phyloP scores from a whole-genome alignment of 1,140 invertebrate genomes.

The Eciton burchellii region DNA sequence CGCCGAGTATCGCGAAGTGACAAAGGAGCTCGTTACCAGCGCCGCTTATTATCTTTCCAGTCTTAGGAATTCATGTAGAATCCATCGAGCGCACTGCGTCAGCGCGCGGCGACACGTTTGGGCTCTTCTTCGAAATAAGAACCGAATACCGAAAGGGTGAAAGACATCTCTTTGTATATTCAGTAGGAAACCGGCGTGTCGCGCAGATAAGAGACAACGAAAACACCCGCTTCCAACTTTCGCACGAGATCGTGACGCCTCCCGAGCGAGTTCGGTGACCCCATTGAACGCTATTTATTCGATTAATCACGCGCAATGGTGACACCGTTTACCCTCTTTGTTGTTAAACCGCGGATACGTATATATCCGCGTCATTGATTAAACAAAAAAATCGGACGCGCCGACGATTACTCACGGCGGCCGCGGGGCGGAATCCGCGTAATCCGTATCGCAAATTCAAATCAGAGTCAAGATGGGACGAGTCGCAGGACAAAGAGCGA shows the following conservation, averaged over 20 bases:
- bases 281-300: conserved; percentile 47
- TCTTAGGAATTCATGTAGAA: conserved; percentile 16
- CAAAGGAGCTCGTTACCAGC: no score
- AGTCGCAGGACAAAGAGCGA: conserved; percentile 24
- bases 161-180: conserved; percentile 56
- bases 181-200: conserved; percentile 42
- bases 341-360: conserved; percentile 47
- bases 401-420: conserved; percentile 53
- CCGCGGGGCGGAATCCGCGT: conserved; percentile 17
- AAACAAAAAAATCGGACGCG: conserved; percentile 59
- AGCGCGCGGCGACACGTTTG: not conserved
- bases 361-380: conserved; percentile 56
- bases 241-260: conserved; percentile 39
- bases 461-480: conserved; percentile 37
- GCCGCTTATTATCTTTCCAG: not conserved
- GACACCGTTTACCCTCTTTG: conserved; percentile 47
- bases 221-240: conserved; percentile 41
- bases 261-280: conserved; percentile 25
- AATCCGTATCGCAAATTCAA: conserved; percentile 25
- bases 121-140: conserved; percentile 44
- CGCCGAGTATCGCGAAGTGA: no score
- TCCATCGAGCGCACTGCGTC: not conserved
- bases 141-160: conserved; percentile 35
- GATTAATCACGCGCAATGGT: conserved; percentile 55
- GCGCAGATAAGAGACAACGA: conserved; percentile 53